Evolutionary conservation across 2,888 invertebrate species (phyloP), one percentile per base, ranked within the genome.

Genomic region (Cremastinae sp.): DNA sequence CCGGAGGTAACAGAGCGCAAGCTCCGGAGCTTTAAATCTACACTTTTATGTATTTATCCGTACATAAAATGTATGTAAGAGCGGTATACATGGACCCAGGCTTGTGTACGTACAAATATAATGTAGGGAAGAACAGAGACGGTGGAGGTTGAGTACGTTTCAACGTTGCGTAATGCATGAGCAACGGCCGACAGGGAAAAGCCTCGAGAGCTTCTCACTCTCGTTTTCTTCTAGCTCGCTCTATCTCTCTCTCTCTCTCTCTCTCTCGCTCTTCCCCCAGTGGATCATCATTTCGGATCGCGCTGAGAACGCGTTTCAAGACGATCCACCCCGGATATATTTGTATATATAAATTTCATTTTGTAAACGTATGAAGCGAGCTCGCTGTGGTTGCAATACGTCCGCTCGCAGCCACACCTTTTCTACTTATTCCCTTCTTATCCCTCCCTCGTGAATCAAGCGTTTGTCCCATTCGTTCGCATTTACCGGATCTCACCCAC

Each of bases 161-260:
- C 69, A 72, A 73, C 80, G 61, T 72, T 76, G 77, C 75, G 74
- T 80, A 79, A 81, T 81, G 75, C 82, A 81, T 81, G 78, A 81
- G 70, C 59, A 69, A 72, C 68, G 39, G 64, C 64, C 68, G 68
- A 61, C 68, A 75, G 72, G 69, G 62, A 66, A 39, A 51, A 75
- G 69, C 69, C 22, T 70, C 69, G 68, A 77, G 73, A 66, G 72
- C 65, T 51, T 12, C 12, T 55, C 75, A 73, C 75, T 81, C 75
- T 79, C 28, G 28, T 28, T 28, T 28, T 5, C 2, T 5, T 28
- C 28, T 28, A 2, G 28, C 28, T n/a, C n/a, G n/a, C 2, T 28
- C 28, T 28, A 28, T 3, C 28, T 28, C 28, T 28, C 2, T 18
- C 51, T 12, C 12, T 55, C 59, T 53, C 75, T 75, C 75, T 81